These are phyloP conservation scores for Aphelenchoides bicaudatus DNA, from an alignment of 2,888 invertebrate species.

Conservation along the genomic window DNA sequence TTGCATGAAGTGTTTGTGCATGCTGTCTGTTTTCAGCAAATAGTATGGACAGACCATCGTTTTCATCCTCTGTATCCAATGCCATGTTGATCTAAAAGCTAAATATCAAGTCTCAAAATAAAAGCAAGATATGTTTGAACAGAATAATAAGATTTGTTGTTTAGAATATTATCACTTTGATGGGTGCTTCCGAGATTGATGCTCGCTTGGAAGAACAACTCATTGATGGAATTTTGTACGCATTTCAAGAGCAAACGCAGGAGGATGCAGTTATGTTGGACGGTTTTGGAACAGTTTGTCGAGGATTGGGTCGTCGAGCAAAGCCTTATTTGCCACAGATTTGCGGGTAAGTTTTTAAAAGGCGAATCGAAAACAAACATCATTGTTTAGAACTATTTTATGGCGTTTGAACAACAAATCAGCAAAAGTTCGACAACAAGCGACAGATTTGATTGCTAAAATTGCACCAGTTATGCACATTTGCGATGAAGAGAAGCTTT, in stretches of 20 bases:
- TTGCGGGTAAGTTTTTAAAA: no score
- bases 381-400: slow-evolving; percentile 96
- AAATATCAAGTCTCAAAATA: no score
- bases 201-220: slow-evolving; percentile 95
- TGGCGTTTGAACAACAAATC: slow-evolving; percentile 99
- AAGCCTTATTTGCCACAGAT: slow-evolving; percentile 98
- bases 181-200: slow-evolving; percentile 93
- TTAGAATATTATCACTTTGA: slow-evolving; percentile 53
- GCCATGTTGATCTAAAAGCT: no score
- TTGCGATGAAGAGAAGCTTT: slow-evolving; percentile 98
- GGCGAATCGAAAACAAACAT: no score
- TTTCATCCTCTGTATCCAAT: no score
- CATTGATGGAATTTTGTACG: slow-evolving; percentile 97
- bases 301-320: slow-evolving; percentile 90
- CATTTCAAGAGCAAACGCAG: slow-evolving; percentile 99
- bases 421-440: slow-evolving; percentile 96
- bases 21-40: no score
- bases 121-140: no score
- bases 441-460: slow-evolving; percentile 95
- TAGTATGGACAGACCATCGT: no score
- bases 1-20: no score
- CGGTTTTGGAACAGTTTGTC: slow-evolving; percentile 97
- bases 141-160: no score
- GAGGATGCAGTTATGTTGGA: slow-evolving; percentile 99
- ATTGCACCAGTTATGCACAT: slow-evolving; percentile 99